Evolutionary conservation across 2,888 invertebrate species (phyloP).

Genomic region (Xylocampa areola): DNA sequence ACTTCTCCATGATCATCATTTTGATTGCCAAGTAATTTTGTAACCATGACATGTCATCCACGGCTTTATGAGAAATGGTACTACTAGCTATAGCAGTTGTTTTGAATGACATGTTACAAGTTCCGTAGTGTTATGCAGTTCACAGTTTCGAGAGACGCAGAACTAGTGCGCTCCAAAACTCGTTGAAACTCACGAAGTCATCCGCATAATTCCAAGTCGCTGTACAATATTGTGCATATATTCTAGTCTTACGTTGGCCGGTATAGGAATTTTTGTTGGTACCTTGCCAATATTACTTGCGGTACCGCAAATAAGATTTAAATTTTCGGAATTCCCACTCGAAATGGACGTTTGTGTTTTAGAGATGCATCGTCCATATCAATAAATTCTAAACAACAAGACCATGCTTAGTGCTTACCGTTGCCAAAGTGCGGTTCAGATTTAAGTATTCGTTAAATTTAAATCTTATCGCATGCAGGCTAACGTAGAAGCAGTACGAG

Average conservation of each 20-base stretch:
- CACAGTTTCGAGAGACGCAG: constrained; percentile 61
- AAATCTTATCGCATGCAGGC: constrained; percentile 91
- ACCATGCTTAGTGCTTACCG: constrained; percentile 51
- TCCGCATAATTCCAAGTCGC: constrained; percentile 69
- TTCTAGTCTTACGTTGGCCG: constrained; percentile 68
- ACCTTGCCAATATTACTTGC: constrained; percentile 76
- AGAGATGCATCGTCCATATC: constrained; percentile 60
- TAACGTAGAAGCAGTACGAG: constrained; percentile 95
- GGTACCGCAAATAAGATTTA: constrained; percentile 85
- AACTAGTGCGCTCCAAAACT: constrained; percentile 66
- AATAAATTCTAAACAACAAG: constrained; percentile 56
- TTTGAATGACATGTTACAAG: constrained; percentile 68
- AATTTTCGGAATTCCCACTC: constrained; percentile 77
- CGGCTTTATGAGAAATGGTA: constrained; percentile 72
- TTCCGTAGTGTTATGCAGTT: constrained; percentile 73
- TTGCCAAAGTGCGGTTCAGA: constrained; percentile 60
- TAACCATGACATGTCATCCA: constrained; percentile 71
- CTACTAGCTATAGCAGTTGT: constrained; percentile 64
- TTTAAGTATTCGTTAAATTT: constrained; percentile 81
- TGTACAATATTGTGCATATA: constrained; percentile 70
- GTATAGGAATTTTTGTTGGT: constrained; percentile 75
- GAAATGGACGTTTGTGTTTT: constrained; percentile 65
- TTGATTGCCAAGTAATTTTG: constrained; percentile 59
- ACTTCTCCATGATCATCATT: constrained; percentile 77
- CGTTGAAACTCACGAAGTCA: constrained; percentile 73